These are phyloP conservation scores for Murina feae DNA, from an alignment of 2,113 vertebrate genomes.

Conservation along the genomic window DNA sequence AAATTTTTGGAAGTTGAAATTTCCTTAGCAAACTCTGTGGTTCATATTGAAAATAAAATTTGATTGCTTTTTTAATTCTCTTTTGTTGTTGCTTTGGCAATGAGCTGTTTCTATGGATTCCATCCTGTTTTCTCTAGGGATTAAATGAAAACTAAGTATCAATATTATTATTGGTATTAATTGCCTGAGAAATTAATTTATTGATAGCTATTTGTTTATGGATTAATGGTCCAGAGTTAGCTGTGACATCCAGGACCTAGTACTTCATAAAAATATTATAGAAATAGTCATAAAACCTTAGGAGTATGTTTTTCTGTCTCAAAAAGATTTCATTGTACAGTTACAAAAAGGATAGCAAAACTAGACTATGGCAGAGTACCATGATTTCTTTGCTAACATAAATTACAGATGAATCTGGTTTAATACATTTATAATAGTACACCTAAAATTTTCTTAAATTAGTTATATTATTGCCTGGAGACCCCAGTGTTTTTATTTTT, in stretches of 20 bases:
- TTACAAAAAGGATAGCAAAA: slow-evolving; percentile 17
- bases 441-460: not conserved
- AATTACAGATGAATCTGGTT: not conserved
- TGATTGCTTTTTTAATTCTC: not conserved
- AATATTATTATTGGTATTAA: slow-evolving; percentile 44
- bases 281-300: slow-evolving; percentile 44
- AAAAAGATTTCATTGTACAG: slow-evolving; percentile 25
- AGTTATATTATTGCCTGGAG: no score
- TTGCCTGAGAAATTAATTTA: slow-evolving; percentile 38
- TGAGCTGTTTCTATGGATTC: slow-evolving; percentile 2
- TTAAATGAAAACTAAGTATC: slow-evolving; percentile 9
- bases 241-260: not conserved
- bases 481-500: not conserved
- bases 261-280: slow-evolving; percentile 26
- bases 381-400: not conserved
- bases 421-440: not conserved
- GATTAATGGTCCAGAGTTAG: slow-evolving; percentile 24
- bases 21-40: slow-evolving; percentile 3
- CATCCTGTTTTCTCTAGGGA: slow-evolving; percentile 7
- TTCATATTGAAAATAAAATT: slow-evolving; percentile 47
- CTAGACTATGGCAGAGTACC: not conserved
- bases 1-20: slow-evolving; percentile 11
- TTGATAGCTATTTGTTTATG: slow-evolving; percentile 42
- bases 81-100: not conserved
- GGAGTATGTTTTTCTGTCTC: not conserved